Base-by-base conservation (phyloP, 1,140 invertebrate species). In the Diuraphis noxia region DNA sequence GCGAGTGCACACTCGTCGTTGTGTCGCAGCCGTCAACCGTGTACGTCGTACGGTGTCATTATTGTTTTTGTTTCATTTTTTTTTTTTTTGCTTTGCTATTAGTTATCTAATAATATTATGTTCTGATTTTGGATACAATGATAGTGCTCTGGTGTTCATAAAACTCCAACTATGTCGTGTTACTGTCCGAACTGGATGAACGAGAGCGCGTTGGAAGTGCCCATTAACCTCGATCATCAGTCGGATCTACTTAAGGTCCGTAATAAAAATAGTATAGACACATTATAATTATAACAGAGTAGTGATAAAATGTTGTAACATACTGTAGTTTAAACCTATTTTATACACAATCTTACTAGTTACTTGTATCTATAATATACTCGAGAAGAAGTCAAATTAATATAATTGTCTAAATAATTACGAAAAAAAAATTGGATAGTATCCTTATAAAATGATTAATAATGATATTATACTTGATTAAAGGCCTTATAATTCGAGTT, bases 241-340 rank as follows among this genome's bases (percentile, higher is more conserved):
- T 97, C 97, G 84, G 97, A 97, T 93, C 94, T 95, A 92, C 94
- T 97, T 91, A 97, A 96, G 96, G 97, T 97, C 93, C 93, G 93
- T 63, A 63, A 63, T 72, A 72, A 72, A 72, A 72, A 72, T 72
- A 72, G 56, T n/a, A 72, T n/a, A 34, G 13, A 13, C 13, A 3
- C 7, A n/a, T n/a, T 49, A n/a, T 6, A 72, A 72, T n/a, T n/a
- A 63, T 63, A 56, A n/a, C 34, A 72, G 4, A 72, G 13, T n/a
- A 72, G 13, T 72, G 56, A n/a, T 72, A 72, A 17, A 17, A 1
- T 72, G 17, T n/a, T 1, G 13, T n/a, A n/a, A n/a, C 19, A 0
- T 21, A 13, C 13, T 72, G 56, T n/a, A 56, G 9, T 10, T 30
- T 4, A 25, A 56, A 56, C 52, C 52, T 72, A 63, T 5, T n/a